Evolutionary conservation across 2,113 vertebrate genomes (phyloP).

Genomic region (Sapayoa aenigma): DNA sequence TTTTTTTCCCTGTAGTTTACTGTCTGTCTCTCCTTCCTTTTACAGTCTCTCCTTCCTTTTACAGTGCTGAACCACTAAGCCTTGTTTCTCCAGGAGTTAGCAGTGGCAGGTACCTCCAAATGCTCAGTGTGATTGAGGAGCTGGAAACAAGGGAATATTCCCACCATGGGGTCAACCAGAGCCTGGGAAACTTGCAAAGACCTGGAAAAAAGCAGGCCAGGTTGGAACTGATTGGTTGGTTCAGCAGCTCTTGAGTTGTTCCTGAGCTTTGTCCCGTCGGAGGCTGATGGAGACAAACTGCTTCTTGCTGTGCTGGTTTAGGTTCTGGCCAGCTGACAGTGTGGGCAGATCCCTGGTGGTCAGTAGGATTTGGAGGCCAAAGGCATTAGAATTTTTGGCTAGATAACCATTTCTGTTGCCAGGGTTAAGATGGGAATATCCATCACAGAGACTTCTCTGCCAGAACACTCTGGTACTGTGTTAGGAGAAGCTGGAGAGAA

Average conservation of each 20-base stretch:
- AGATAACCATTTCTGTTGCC: rapidly evolving
- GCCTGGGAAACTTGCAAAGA: not conserved
- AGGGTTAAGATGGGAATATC: not conserved
- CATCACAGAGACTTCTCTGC: too few species aligned
- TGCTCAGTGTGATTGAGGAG: not conserved
- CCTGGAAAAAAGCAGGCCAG: not conserved
- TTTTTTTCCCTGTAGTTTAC: not conserved
- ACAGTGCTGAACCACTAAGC: not conserved
- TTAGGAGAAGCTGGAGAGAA: too few species aligned
- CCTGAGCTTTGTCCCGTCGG: not conserved
- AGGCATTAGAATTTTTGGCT: not conserved
- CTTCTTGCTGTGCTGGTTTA: not conserved
- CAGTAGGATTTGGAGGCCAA: not conserved
- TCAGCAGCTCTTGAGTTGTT: not conserved
- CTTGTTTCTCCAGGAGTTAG: not conserved
- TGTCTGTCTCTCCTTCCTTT: not conserved
- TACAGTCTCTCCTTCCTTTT: not conserved
- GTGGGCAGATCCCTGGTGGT: not conserved
- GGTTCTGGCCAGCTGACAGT: not conserved
- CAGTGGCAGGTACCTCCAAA: not conserved
- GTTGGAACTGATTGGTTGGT: not conserved
- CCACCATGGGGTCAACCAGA: not conserved
- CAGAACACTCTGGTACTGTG: too few species aligned
- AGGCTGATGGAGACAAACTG: not conserved
- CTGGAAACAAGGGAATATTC: not conserved